phyloP scores from a whole-genome alignment of 2,797 vertebrate species.

The Sebastes taczanowskii region DNA sequence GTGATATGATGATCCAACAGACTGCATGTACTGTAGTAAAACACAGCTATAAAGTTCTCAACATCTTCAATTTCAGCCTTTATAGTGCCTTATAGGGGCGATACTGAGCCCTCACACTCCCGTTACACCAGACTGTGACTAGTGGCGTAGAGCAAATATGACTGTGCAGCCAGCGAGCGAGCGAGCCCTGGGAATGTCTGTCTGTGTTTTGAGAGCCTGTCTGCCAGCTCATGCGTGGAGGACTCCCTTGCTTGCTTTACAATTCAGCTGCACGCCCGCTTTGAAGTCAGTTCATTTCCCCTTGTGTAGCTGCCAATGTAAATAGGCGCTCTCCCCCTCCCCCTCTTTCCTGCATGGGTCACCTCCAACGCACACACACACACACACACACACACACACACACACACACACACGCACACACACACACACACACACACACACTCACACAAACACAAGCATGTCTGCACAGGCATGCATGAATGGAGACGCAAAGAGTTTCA shows the following conservation, averaged over 20 bases:
- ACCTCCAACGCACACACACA: constrained; percentile 64
- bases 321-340: constrained; percentile 77
- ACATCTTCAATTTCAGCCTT: background rate
- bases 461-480: constrained; percentile 55
- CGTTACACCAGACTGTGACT: constrained; percentile 4
- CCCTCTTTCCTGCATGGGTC: constrained; percentile 74
- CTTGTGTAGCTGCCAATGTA: constrained; percentile 86
- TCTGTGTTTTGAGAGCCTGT: constrained; percentile 69
- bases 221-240: constrained; percentile 74
- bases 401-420: constrained; percentile 31
- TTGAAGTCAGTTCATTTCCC: constrained; percentile 88
- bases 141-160: constrained; percentile 28
- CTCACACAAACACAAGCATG: constrained; percentile 41
- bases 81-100: background rate
- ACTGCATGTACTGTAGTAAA: background rate
- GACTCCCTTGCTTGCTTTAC: constrained; percentile 71
- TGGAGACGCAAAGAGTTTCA: constrained; percentile 45
- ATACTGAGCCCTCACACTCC: background rate
- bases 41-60: background rate
- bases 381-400: constrained; percentile 44
- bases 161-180: background rate
- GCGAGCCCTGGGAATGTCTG: constrained; percentile 61
- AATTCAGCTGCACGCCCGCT: constrained; percentile 79
- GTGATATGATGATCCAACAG: background rate
- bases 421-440: constrained; percentile 33